Evolutionary conservation across 1,140 invertebrate species (phyloP).

Genomic region (Drosophila ironensis): DNA sequence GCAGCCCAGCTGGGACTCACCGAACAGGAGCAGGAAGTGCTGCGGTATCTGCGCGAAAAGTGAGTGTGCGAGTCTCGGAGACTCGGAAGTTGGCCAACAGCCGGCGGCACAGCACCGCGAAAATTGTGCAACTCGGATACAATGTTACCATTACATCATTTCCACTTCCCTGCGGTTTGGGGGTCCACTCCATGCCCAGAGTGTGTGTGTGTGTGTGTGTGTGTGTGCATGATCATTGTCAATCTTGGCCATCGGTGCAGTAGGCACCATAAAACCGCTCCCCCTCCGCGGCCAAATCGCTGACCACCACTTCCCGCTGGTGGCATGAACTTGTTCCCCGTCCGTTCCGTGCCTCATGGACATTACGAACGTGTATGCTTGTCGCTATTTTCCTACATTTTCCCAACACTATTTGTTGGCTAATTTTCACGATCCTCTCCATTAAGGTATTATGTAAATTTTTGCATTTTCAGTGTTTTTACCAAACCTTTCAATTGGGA

Average conservation of each 20-base stretch:
- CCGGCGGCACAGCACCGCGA: conserved; percentile 4
- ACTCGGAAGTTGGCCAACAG: conserved; percentile 68
- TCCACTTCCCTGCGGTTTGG: conserved; percentile 38
- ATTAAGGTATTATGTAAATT: conserved; percentile 41
- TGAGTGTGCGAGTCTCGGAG: conserved; percentile 83
- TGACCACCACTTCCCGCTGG: conserved; percentile 14
- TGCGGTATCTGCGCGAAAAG: conserved; percentile 85
- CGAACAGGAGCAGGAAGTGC: conserved; percentile 84
- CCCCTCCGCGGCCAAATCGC: not conserved
- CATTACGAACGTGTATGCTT: conserved; percentile 19
- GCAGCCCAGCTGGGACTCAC: conserved; percentile 85
- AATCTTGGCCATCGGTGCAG: conserved; percentile 78
- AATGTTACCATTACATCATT: conserved; percentile 72
- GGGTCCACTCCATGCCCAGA: conserved; percentile 15
- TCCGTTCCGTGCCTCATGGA: conserved; percentile 5
- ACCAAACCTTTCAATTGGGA: conserved; percentile 75
- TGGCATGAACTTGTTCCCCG: conserved; percentile 51
- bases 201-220: not conserved
- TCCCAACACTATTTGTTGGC: conserved; percentile 1
- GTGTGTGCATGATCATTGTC: conserved; percentile 67
- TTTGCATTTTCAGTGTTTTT: conserved; percentile 58
- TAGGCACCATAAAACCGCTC: conserved; percentile 47
- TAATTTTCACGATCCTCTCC: conserved; percentile 41
- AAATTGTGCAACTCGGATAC: conserved; percentile 81
- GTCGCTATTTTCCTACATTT: conserved; percentile 4